Evolutionary conservation across 2,888 invertebrate species (phyloP).

Genomic region (Pelosia muscerda): DNA sequence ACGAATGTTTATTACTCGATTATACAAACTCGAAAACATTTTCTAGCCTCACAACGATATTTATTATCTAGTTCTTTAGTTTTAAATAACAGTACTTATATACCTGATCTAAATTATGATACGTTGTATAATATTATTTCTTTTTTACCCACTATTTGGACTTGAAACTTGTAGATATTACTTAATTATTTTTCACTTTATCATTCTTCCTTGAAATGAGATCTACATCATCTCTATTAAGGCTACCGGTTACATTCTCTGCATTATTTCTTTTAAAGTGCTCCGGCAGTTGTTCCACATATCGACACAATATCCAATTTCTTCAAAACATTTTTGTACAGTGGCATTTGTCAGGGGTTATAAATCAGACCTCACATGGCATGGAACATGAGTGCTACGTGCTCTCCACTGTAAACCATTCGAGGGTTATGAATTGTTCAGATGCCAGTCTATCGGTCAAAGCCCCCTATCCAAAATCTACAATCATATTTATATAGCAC

Average conservation of each 20-base stretch:
- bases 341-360: slow-evolving; percentile 28
- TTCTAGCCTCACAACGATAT: background rate
- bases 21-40: slow-evolving; percentile 4
- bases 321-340: slow-evolving; percentile 9
- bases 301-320: slow-evolving; percentile 13
- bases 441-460: slow-evolving; percentile 59
- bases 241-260: background rate
- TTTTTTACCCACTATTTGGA: background rate
- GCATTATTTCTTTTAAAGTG: background rate
- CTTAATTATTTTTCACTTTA: background rate
- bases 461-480: slow-evolving; percentile 47
- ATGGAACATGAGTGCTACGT: slow-evolving; percentile 71
- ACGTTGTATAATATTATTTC: background rate
- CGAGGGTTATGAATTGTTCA: slow-evolving; percentile 67
- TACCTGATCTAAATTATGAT: background rate
- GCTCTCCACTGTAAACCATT: slow-evolving; percentile 72
- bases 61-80: background rate
- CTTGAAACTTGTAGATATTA: background rate
- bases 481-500: slow-evolving; percentile 37
- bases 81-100: background rate
- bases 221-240: background rate
- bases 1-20: slow-evolving; percentile 11
- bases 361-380: slow-evolving; percentile 48
- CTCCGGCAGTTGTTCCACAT: background rate
- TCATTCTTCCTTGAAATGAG: slow-evolving; percentile 1